Base-by-base conservation (phyloP, 1,140 invertebrate species). In the Chrysomallon squamiferum region DNA sequence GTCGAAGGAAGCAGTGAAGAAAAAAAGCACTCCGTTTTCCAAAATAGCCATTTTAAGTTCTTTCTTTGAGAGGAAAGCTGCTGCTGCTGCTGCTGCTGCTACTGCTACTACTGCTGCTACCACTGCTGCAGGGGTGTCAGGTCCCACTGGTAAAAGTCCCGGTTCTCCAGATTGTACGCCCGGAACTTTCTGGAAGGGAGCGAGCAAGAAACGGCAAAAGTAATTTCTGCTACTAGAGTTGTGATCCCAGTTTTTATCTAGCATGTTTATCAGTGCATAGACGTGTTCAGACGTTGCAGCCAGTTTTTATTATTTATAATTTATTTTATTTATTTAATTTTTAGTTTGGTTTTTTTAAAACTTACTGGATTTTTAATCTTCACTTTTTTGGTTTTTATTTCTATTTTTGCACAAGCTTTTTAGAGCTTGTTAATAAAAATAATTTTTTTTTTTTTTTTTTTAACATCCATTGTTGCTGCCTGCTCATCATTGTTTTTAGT, bases 21-120 rank as follows among this genome's bases (percentile, higher is more conserved):
- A 59, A 59, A 65, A 54, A 22, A 54, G 50, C 50, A 54, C 29
- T 20, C 15, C n/a, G 13, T 71, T 82, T n/a, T 76, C 75, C 9
- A 80, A 79, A 71, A 82, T 81, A 56, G 77, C 79, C 22, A 75
- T 82, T 25, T 66, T 82, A 1, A 82, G 79, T 60, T 79, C 77
- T 2, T 81, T 78, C 60, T 82, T 82, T 74, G 80, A 82, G 62
- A 73, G 76, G 49, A 82, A 81, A 63, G 75, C 77, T 43, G 77
- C 75, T 11, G 71, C 72, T 15, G 59, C 66, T 71, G 60, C 70
- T n/a, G n/a, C n/a, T n/a, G n/a, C n/a, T n/a, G n/a, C n/a, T n/a
- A n/a, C n/a, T n/a, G n/a, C n/a, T n/a, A n/a, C n/a, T n/a, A n/a
- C n/a, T n/a, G n/a, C n/a, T n/a, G n/a, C 32, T 66, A 57, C 60